Percentiles rank a stretch among this genome's conserved stretches.
phyloP scores from a whole-genome alignment of 1,140 invertebrate genomes.

The Platorchestia sp. region DNA sequence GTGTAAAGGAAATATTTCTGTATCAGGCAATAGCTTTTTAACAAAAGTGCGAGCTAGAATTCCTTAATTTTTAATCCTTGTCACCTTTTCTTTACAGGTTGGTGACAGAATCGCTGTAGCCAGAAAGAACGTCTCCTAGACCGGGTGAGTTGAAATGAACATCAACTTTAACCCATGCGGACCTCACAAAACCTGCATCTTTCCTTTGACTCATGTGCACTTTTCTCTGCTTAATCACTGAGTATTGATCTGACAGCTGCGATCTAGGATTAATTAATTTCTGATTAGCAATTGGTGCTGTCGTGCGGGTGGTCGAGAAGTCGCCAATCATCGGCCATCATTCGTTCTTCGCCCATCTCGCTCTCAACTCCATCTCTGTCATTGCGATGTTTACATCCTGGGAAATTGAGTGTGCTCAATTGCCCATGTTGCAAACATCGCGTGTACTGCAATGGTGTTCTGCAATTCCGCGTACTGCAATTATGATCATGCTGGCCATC shows the following conservation, averaged over 20 bases:
- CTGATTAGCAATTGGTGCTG: neutral
- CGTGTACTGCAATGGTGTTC: no score
- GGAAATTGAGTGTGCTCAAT: no score
- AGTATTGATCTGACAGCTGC: neutral
- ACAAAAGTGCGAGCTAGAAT: neutral
- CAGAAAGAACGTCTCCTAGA: neutral
- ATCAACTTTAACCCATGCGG: neutral
- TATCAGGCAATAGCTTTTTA: neutral
- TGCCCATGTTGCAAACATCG: no score
- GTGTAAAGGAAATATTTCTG: neutral
- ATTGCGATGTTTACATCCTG: no score
- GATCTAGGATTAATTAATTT: neutral
- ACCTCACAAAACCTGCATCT: neutral
- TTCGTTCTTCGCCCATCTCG: neutral
- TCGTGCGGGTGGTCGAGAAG: neutral
- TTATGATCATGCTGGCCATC: neutral
- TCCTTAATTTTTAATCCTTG: neutral
- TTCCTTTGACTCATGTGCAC: neutral
- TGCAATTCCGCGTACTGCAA: neutral
- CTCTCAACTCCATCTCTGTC: neutral
- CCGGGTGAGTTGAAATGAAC: neutral
- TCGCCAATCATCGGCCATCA: neutral
- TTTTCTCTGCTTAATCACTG: neutral
- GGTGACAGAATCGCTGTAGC: neutral
- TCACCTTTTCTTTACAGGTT: neutral